Base-by-base conservation (phyloP, 2,797 vertebrate genomes). In the Oreonectes daqikongensis region DNA sequence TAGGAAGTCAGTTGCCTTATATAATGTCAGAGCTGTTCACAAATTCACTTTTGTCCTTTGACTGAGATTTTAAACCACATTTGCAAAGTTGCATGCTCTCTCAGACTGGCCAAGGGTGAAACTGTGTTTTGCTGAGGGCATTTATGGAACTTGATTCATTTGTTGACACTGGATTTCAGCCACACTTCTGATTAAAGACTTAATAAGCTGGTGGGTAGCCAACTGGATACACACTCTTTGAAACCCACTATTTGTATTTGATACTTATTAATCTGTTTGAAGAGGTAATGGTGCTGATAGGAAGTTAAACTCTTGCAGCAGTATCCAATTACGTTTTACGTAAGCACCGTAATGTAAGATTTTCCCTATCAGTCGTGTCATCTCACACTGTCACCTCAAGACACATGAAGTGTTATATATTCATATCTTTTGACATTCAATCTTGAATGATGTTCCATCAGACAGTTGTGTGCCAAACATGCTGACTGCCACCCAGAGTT, bases 91-190 rank as follows among this genome's bases (percentile, higher is more conserved):
- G 14, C 26, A 17, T 17, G 9, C 48, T 38, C n/a, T 26, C 12
- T 28, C n/a, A 44, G 64, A n/a, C 32, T 69, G 72, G 72, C 66
- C 6, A 2, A 70, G 65, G 65, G 46, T 79, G 64, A 75, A 65
- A 53, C 32, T 72, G 69, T 24, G 57, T 60, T 74, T 74, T 63
- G 46, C 7, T 9, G 72, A 65, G 48, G 35, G 61, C 67, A 70
- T 55, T 75, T 55, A n/a, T 20, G 75, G 57, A 72, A 61, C 55
- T 75, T 64, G 50, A 70, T 75, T 75, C 59, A 70, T 73, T 64
- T 57, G 55, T 69, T 75, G 69, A 70, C 59, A 64, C 30, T 79
- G 78, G 57, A 79, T 75, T 75, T 75, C 20, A 65, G 78, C 72
- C 78, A 74, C 32, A 53, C 52, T 61, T 24, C 42, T 75, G 72